These are phyloP conservation scores for Onychomys leucogaster DNA, from an alignment of 2,797 vertebrate species.

Conservation along the genomic window DNA sequence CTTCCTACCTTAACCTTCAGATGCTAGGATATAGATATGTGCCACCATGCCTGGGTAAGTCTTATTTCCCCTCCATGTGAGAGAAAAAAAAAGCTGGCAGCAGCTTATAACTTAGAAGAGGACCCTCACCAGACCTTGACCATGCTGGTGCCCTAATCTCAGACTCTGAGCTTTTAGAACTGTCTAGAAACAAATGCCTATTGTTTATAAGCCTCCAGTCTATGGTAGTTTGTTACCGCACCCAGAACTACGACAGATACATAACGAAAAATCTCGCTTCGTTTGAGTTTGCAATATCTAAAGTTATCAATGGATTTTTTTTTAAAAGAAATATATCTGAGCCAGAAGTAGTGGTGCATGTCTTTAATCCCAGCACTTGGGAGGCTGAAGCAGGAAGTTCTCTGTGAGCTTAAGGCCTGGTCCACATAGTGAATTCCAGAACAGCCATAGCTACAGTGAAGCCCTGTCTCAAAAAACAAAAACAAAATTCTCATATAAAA, in stretches of 20 bases:
- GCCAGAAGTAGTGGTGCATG: not conserved
- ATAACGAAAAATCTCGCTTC: slow-evolving; percentile 5
- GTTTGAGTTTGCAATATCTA: slow-evolving; percentile 44
- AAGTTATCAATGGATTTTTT: not conserved
- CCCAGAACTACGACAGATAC: not conserved
- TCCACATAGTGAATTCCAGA: not conserved
- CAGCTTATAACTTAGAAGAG: not conserved
- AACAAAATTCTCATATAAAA: not conserved
- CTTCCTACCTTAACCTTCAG: too few species aligned
- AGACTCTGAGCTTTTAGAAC: not conserved
- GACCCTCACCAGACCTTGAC: not conserved
- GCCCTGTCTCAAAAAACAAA: not conserved
- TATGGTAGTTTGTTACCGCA: not conserved
- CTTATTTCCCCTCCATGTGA: not conserved
- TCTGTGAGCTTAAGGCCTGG: too few species aligned
- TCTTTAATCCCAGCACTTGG: too few species aligned
- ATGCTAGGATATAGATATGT: not conserved
- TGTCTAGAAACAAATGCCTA: not conserved
- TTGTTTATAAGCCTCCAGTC: not conserved
- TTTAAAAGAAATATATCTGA: not conserved
- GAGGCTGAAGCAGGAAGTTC: too few species aligned
- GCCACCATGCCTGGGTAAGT: not conserved
- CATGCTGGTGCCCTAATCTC: not conserved
- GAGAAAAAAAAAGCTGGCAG: not conserved
- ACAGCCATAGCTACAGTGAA: not conserved